Evolutionary conservation across 2,113 vertebrate species (phyloP).

Genomic region (Tychaedon coryphoeus): DNA sequence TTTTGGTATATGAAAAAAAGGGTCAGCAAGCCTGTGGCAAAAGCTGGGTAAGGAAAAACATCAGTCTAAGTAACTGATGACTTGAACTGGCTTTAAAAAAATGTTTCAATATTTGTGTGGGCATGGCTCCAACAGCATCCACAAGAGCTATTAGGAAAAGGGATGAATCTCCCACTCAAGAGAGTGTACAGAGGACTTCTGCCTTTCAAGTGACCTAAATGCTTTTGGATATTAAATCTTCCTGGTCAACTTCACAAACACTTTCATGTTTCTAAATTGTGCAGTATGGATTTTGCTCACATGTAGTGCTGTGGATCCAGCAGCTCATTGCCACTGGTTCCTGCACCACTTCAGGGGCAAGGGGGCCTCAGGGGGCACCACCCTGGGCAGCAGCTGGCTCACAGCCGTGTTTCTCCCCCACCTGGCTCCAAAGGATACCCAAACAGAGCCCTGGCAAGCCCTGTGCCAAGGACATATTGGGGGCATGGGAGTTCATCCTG

Average conservation of each 20-base stretch:
- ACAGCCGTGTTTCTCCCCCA: rapidly evolving
- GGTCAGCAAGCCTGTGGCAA: background rate
- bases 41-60: background rate
- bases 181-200: background rate
- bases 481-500: background rate
- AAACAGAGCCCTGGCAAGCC: background rate
- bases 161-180: background rate
- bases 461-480: background rate
- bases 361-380: background rate
- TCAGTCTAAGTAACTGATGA: background rate
- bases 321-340: background rate
- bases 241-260: background rate
- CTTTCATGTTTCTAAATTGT: background rate
- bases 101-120: background rate
- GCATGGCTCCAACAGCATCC: background rate
- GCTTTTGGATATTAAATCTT: background rate
- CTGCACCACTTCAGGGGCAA: background rate
- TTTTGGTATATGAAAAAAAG: background rate
- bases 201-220: background rate
- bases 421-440: background rate
- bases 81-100: background rate
- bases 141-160: background rate
- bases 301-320: rapidly evolving
- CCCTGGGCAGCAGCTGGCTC: rapidly evolving
- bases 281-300: background rate